Evolutionary conservation across 2,797 vertebrate species (phyloP).

Genomic region (Myotis planiceps): DNA sequence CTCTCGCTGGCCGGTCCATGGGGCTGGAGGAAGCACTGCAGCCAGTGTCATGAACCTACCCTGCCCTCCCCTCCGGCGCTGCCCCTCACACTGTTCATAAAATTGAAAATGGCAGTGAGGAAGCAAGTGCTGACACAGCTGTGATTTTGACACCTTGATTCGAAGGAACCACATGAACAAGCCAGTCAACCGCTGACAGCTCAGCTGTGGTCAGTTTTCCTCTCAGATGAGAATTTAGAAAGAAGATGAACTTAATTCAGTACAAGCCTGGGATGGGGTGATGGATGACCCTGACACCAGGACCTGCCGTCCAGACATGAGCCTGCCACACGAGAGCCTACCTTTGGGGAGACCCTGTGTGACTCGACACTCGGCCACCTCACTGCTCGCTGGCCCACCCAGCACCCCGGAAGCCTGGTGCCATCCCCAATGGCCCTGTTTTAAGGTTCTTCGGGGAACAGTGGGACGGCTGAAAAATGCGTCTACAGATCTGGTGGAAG

Average conservation of each 20-base stretch:
- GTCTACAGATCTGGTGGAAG: background rate
- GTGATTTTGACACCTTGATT: background rate
- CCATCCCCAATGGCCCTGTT: fast-evolving
- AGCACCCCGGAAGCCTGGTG: background rate
- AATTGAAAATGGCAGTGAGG: background rate
- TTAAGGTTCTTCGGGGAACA: background rate
- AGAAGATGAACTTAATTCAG: background rate
- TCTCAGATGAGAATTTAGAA: background rate
- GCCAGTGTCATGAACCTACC: fast-evolving
- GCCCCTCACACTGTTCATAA: background rate
- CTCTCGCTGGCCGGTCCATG: fast-evolving
- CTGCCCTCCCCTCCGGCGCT: too few relatives aligned
- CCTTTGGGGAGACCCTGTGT: fast-evolving
- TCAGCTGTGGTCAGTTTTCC: background rate
- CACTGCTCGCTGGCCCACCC: background rate
- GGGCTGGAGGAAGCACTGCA: fast-evolving
- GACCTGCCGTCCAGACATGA: fast-evolving
- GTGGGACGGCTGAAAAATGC: background rate
- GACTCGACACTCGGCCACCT: fast-evolving
- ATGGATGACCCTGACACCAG: fast-evolving
- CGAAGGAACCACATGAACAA: background rate
- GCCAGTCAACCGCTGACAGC: background rate
- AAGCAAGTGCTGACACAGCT: background rate
- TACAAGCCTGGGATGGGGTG: background rate
- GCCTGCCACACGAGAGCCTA: background rate